Base-by-base conservation (phyloP, 1,140 invertebrate genomes). In the Dendroctonus valens region DNA sequence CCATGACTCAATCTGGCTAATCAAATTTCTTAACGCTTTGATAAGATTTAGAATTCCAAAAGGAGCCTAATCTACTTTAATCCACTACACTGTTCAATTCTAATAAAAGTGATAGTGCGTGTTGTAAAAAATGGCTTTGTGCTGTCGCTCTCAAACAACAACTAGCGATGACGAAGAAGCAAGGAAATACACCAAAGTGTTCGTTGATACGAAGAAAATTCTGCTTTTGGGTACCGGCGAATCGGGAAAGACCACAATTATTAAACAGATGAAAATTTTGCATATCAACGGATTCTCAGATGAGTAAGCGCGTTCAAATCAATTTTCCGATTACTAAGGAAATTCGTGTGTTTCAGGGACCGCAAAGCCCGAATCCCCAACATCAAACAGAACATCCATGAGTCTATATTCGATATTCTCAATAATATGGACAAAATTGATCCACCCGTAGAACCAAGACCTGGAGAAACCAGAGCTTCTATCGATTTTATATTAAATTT, bases 261-360 rank as follows among this genome's bases (percentile, higher is more conserved):
- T 92, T 11, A 91, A 92, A 73, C 91, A 92, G 78, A 92, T 92
- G 90, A 89, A 87, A 75, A 91, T 91, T 70, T 77, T 91, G 49
- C 88, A 91, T 70, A 84, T 89, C 41, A 84, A 88, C 71, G 89
- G 87, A 59, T 91, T 88, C 70, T 83, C 83, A 12, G 77, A 83
- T 15, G 83, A 83, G 87, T 87, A 81, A 80, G 62, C 41, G 41
- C 37, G 3, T 44, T 53, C 39, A 55, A n/a, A 44, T 59, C 11
- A 55, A 40, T 40, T 5, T 44, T 11, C 4, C 5, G 26, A 39
- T 59, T 59, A 9, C 2, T 6, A 0, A 59, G 11, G 46, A 7
- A 9, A 41, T 5, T 15, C 11, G 0, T 55, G 6, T 41, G 9
- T 59, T 78, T 38, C 74, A 88, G 86, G 67, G 89, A 90, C 73